Base-by-base conservation (phyloP, 1,140 invertebrate genomes). In the Camponotus pennsylvanicus region DNA sequence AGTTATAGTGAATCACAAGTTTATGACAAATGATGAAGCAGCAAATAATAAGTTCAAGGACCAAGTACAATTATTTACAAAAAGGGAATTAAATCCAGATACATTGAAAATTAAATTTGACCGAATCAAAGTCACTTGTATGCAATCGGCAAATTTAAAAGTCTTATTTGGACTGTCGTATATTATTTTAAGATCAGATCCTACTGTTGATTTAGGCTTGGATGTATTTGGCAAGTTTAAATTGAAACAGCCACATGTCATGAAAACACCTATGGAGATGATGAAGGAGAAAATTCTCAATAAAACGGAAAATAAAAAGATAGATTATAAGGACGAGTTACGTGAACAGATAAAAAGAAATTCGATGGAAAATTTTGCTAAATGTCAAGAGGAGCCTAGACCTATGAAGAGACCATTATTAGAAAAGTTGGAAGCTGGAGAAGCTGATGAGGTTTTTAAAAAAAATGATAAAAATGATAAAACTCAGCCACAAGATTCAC, bases 51-150 rank as follows among this genome's bases (percentile, higher is more conserved):
- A 94, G 69, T 95, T 95, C 59, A 92, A 79, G 63, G 94, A 95
- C 73, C 95, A 95, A 75, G 94, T 95, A 32, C 92, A 95, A 67
- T 78, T 95, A 63, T 95, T 95, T 71, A 94, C 94, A 0, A 95
- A 94, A 78, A 93, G 93, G 34, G 94, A 95, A 40, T 79, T 95
- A 0, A 94, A 94, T 88, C 88, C 93, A 6, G 92, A 94, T 0
- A 92, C 71, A 6, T 7, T 94, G 3, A 92, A 93, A 13, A 92
- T 83, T 0, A 95, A 94, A 91, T 95, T 95, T 84, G 91, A 94
- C 37, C 85, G 94, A 34, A 90, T 94, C 1, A 95, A 95, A 86
- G 91, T 95, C 6, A 94, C 93, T 1, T 95, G 95, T 8, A 94
- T 95, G 94, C 95, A 95, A 40, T 91, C 94, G 0, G 94, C 94